Evolutionary conservation across 2,888 invertebrate species (phyloP).

Genomic region (Ochropleura plecta): DNA sequence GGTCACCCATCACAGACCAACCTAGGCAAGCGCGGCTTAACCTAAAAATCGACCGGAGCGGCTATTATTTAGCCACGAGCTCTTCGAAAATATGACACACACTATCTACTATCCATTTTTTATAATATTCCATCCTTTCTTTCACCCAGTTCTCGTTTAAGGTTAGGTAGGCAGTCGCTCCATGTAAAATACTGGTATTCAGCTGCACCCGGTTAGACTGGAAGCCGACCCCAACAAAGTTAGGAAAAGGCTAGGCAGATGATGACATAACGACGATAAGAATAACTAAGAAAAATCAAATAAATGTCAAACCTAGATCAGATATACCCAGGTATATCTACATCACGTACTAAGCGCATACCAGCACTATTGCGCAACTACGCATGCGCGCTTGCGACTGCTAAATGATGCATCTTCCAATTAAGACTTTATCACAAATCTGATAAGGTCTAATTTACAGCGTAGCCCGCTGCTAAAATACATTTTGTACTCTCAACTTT

Average conservation of each 20-base stretch:
- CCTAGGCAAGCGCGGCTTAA: too few relatives aligned
- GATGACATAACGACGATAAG: background rate
- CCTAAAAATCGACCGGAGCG: too few relatives aligned
- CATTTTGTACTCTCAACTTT: slow-evolving; percentile 34
- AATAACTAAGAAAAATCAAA: background rate
- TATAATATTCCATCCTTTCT: too few relatives aligned
- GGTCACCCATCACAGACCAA: too few relatives aligned
- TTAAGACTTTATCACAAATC: slow-evolving; percentile 18
- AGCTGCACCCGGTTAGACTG: background rate
- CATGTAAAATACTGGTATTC: background rate
- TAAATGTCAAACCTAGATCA: background rate
- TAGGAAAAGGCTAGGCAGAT: background rate
- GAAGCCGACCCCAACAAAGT: background rate
- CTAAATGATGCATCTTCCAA: background rate
- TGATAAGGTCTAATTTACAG: slow-evolving; percentile 12
- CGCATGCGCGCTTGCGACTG: slow-evolving; percentile 54
- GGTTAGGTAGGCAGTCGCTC: background rate
- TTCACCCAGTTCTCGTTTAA: too few relatives aligned
- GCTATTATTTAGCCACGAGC: too few relatives aligned
- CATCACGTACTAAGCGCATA: slow-evolving; percentile 44
- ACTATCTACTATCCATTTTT: too few relatives aligned
- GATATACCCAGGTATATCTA: slow-evolving; percentile 5
- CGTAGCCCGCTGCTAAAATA: slow-evolving; percentile 18
- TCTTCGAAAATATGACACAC: too few relatives aligned
- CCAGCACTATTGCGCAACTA: slow-evolving; percentile 59